These are phyloP conservation scores for Caenorhabditis imperialis DNA, from an alignment of 2,888 invertebrate genomes.

Conservation along the genomic window DNA sequence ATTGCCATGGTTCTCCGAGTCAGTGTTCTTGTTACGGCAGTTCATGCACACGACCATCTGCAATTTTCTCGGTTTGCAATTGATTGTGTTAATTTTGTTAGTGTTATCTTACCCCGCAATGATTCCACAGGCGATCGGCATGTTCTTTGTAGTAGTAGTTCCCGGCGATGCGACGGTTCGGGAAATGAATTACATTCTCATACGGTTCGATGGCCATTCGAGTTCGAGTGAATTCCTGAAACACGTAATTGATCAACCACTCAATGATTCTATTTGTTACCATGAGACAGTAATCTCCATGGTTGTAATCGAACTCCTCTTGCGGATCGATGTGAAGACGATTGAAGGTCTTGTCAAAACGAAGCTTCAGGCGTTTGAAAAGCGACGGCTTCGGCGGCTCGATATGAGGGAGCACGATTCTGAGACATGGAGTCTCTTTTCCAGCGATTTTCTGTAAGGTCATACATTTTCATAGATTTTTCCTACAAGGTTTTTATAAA, in stretches of 20 bases:
- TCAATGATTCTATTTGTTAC: too few species aligned
- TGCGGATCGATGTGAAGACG: too few species aligned
- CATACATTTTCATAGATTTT: too few species aligned
- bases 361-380: too few species aligned
- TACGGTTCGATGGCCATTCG: not conserved
- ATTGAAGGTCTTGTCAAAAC: too few species aligned
- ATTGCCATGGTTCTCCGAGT: not conserved
- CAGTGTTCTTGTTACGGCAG: constrained; percentile 2
- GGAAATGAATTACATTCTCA: not conserved
- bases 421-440: too few species aligned
- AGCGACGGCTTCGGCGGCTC: not conserved
- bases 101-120: not conserved
- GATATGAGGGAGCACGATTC: constrained; percentile 6
- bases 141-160: constrained; percentile 3
- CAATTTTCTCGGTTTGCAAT: not conserved
- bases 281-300: constrained; percentile 3
- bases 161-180: not conserved
- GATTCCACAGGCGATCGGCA: constrained; percentile 3
- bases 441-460: too few species aligned
- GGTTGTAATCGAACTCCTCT: not conserved
- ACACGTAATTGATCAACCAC: too few species aligned
- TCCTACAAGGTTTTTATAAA: not conserved
- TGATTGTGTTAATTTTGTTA: not conserved
- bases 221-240: not conserved
- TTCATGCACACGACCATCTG: constrained; percentile 15